phyloP scores from a whole-genome alignment of 2,113 vertebrate species.

The Trichomycterus rosablanca region DNA sequence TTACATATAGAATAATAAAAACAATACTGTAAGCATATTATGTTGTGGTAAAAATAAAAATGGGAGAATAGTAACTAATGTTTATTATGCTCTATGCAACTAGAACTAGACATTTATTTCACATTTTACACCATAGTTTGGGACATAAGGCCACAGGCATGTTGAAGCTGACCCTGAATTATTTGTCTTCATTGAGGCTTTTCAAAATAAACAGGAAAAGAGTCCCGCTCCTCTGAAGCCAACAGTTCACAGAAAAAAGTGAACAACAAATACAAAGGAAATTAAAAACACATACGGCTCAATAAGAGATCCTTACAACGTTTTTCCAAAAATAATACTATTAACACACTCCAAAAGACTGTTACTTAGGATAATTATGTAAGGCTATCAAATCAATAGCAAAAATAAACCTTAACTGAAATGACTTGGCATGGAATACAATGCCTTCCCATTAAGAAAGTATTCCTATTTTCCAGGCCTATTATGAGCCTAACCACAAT shows the following conservation, averaged over 20 bases:
- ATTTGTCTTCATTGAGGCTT: constrained; percentile 64
- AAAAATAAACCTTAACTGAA: background rate
- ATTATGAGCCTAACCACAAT: too few relatives aligned
- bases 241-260: constrained; percentile 58
- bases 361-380: constrained; percentile 50
- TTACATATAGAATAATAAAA: too few relatives aligned
- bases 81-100: constrained; percentile 57
- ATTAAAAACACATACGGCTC: constrained; percentile 58
- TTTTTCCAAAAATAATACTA: constrained; percentile 60
- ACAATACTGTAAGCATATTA: too few relatives aligned
- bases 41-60: too few relatives aligned
- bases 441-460: too few relatives aligned
- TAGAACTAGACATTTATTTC: constrained; percentile 68
- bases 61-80: too few relatives aligned
- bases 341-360: constrained; percentile 51
- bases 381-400: constrained; percentile 48
- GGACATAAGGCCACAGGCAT: constrained; percentile 49
- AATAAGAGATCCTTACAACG: constrained; percentile 50
- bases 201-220: constrained; percentile 68
- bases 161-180: constrained; percentile 59
- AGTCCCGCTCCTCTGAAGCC: constrained; percentile 57
- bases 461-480: too few relatives aligned
- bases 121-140: constrained; percentile 54
- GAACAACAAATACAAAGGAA: constrained; percentile 65
- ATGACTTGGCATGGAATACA: background rate